Evolutionary conservation across 1,140 invertebrate genomes (phyloP).

Genomic region (Drosophila persimilis): DNA sequence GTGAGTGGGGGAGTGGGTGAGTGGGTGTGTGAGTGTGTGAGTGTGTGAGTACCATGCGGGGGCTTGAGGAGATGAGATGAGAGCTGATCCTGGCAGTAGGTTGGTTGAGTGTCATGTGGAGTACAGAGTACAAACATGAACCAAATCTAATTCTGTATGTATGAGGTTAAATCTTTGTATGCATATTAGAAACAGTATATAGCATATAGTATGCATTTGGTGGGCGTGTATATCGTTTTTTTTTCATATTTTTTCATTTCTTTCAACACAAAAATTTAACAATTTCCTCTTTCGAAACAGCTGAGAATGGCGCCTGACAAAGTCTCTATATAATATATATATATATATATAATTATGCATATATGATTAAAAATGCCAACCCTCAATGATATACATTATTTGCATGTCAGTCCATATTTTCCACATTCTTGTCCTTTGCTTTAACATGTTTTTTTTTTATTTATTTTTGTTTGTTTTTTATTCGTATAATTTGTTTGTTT

Average conservation of each 20-base stretch:
- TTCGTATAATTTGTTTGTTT: constrained; percentile 30
- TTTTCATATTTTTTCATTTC: constrained; percentile 37
- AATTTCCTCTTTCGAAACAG: constrained; percentile 73
- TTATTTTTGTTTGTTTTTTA: constrained; percentile 18
- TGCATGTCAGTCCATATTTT: constrained; percentile 72
- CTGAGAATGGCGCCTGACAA: constrained; percentile 58
- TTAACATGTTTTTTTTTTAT: constrained; percentile 47
- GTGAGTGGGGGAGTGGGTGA: neutral
- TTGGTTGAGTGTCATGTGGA: constrained; percentile 26
- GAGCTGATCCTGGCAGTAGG: constrained; percentile 56
- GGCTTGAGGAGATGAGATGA: constrained; percentile 33
- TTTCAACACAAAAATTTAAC: constrained; percentile 77
- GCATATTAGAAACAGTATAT: constrained; percentile 75
- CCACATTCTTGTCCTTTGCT: constrained; percentile 37
- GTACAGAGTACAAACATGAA: constrained; percentile 29
- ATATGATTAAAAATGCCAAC: constrained; percentile 53
- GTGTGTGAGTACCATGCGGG: constrained; percentile 48
- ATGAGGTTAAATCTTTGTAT: constrained; percentile 53
- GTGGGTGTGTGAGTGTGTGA: constrained; percentile 5
- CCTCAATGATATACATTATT: constrained; percentile 74
- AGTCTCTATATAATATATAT: constrained; percentile 42
- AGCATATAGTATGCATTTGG: constrained; percentile 79
- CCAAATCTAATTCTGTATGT: constrained; percentile 24
- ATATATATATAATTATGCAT: constrained; percentile 17
- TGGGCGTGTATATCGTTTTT: constrained; percentile 67